Conservation (phyloP, 92 coral and sea anemone species). For the Epizoanthus fatuus region DNA sequence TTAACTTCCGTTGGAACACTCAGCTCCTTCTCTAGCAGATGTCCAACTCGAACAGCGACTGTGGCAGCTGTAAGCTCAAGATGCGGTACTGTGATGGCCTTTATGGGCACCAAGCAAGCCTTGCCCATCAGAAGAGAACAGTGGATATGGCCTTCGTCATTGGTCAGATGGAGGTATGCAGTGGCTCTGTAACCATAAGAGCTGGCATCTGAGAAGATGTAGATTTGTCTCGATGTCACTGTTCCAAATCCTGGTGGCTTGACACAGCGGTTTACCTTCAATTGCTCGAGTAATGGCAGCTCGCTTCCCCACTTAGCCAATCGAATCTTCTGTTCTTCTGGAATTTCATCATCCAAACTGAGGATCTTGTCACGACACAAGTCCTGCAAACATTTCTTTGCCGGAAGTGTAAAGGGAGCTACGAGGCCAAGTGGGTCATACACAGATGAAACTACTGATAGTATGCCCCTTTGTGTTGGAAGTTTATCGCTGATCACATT, state of each 20-base stretch:
- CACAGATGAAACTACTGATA: conserved; percentile 73
- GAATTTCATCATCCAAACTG: conserved; percentile 84
- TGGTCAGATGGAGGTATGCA: conserved; percentile 45
- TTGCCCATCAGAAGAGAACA: conserved; percentile 41
- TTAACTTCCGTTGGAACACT: neutral
- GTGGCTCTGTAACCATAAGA: conserved; percentile 50
- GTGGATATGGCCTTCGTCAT: neutral
- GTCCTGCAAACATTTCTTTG: conserved; percentile 70
- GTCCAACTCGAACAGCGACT: conserved; percentile 40
- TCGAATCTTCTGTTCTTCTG: conserved; percentile 19
- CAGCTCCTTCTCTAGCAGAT: conserved; percentile 40
- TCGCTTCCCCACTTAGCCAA: no score
- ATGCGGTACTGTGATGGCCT: no score
- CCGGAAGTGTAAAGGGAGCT: conserved; percentile 65
- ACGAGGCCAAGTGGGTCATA: conserved; percentile 75
- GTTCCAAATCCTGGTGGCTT: no score
- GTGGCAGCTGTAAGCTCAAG: no score
- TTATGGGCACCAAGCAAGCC: conserved; percentile 38
- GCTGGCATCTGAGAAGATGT: neutral
- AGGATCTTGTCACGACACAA: conserved; percentile 55
- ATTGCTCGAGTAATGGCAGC: no score
- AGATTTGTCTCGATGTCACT: no score
- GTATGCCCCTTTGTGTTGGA: conserved; percentile 74
- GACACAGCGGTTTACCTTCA: no score
- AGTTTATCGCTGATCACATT: conserved; percentile 58